Conservation (phyloP, 2,113 vertebrate genomes). For the Phaethon lepturus region DNA sequence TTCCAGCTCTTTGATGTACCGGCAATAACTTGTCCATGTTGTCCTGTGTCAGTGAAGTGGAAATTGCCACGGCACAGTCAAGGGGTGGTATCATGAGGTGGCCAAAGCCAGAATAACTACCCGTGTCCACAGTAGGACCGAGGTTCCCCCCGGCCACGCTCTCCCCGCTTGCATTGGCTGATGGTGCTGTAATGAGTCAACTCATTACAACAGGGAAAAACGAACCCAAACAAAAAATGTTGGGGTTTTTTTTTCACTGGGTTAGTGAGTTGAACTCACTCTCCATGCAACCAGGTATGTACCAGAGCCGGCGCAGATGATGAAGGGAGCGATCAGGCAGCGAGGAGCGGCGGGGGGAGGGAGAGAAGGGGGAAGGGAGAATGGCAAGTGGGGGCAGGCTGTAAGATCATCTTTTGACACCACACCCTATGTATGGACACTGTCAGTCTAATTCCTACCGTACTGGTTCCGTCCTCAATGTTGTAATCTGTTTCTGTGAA, state of each 20-base stretch:
- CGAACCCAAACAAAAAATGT: fast-evolving
- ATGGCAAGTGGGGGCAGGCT: conserved; percentile 60
- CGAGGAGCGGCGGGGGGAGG: not conserved
- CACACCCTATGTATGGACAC: conserved; percentile 50
- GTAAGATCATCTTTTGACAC: conserved; percentile 31
- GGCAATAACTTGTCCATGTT: conserved; percentile 52
- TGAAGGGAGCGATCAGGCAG: not conserved
- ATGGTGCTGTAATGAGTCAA: not conserved
- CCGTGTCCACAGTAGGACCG: not conserved
- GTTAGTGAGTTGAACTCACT: not conserved
- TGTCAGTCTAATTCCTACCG: conserved; percentile 37
- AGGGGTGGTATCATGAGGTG: not conserved
- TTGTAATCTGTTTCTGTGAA: conserved; percentile 46
- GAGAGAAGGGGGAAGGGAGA: conserved; percentile 41
- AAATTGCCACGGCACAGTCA: not conserved
- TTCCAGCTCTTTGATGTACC: conserved; percentile 63
- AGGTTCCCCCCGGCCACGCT: fast-evolving
- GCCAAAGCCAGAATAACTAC: not conserved
- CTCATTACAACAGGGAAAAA: not conserved
- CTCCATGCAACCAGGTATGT: not conserved
- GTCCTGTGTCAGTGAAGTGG: conserved; percentile 33
- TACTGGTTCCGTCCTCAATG: conserved; percentile 42
- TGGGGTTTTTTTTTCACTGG: fast-evolving
- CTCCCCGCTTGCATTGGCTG: not conserved
- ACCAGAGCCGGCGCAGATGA: fast-evolving